Conservation (phyloP, 1,140 invertebrate species). For the Neodiprion fabricii region DNA sequence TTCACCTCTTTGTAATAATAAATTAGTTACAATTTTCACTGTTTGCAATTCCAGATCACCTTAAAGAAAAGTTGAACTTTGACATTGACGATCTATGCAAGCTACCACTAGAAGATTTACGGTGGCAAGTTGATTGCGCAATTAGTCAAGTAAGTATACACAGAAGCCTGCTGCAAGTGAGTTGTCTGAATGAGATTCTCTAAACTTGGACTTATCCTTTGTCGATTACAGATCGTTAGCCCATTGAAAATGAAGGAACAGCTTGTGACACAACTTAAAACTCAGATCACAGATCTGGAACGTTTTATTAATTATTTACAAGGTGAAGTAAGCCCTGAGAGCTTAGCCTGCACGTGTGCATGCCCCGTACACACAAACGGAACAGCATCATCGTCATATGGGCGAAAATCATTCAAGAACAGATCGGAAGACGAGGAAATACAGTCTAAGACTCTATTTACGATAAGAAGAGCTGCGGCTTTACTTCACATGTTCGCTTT, state of each 20-base stretch:
- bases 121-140: conserved; percentile 78
- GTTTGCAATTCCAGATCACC: conserved; percentile 63
- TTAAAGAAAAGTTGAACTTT: conserved; percentile 79
- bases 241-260: conserved; percentile 96
- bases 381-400: conserved; percentile 34
- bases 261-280: conserved; percentile 92
- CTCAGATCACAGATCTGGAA: conserved; percentile 96
- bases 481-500: conserved; percentile 92
- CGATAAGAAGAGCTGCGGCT: conserved; percentile 84
- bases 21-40: too few species aligned
- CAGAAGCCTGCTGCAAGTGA: not conserved
- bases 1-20: too few species aligned
- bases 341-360: conserved; percentile 66
- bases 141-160: conserved; percentile 69
- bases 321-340: conserved; percentile 68
- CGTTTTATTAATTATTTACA: conserved; percentile 97
- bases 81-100: conserved; percentile 79
- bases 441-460: conserved; percentile 67
- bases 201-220: conserved; percentile 30
- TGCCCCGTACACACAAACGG: conserved; percentile 67
- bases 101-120: conserved; percentile 77
- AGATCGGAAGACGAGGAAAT: conserved; percentile 44
- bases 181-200: too few species aligned
- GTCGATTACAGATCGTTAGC: conserved; percentile 81
- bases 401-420: conserved; percentile 47